Base-by-base conservation (phyloP, 2,113 vertebrate species). In the Pelusios castaneus region DNA sequence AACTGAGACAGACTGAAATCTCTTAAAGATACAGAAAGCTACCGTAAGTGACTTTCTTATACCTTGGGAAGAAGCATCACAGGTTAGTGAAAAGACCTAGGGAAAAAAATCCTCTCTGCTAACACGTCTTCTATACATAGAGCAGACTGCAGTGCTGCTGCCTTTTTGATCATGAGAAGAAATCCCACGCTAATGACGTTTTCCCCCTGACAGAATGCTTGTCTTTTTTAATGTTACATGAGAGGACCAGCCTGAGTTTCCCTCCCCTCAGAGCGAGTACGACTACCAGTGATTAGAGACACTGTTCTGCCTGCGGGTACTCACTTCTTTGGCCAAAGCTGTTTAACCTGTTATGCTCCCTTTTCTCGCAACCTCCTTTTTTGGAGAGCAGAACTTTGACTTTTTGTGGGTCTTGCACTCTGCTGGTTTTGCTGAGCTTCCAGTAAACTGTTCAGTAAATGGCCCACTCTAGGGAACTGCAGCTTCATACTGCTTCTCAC, bases 181-280 rank as follows among this genome's bases (percentile, higher is more conserved):
- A 96, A 94, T 95, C 95, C 96, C 95, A 92, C 70, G 51, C 96
- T 94, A 95, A 5, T 93, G 97, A 91, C 96, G 95, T 93, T 17
- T 90, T 93, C 95, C 95, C 94, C 95, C 94, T 94, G 96, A 96
- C 96, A 97, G 95, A 95, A 95, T 94, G 94, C 95, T 97, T 97
- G 95, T 97, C 96, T 92, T 96, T 94, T 96, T 96, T 97, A 97
- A 97, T 96, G 97, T 96, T 97, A 96, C 95, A 94, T 97, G 97
- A 97, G 97, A 94, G 95, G 95, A 97, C 93, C 95, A 96, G 97
- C 84, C 97, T 94, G 96, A 95, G 90, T 88, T 96, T 95, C 95
- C 95, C 94, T 96, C 91, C 96, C 96, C 97, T 96, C 83, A 96
- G 95, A 96, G 93, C 94, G 91, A 95, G 95, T 95, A 96, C 92